Evolutionary conservation across 2,113 vertebrate species (phyloP).

Genomic region (Hepsetus odoe): DNA sequence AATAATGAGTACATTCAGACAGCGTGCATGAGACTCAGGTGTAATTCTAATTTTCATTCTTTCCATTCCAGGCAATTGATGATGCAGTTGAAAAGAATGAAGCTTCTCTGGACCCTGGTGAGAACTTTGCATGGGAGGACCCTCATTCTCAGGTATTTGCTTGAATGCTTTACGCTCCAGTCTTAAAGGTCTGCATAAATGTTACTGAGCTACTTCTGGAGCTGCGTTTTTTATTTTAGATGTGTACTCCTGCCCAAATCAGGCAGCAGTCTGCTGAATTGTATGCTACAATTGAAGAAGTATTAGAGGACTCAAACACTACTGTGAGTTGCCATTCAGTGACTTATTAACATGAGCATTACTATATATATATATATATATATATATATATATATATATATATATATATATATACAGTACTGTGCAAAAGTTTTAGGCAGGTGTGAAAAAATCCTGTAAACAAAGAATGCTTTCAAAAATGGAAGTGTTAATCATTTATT

Average conservation of each 20-base stretch:
- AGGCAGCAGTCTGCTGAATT: slow-evolving; percentile 91
- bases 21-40: neutral
- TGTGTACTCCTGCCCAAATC: slow-evolving; percentile 88
- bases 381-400: too few species aligned
- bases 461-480: too few species aligned
- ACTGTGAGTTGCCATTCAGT: slow-evolving; percentile 72
- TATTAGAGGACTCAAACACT: slow-evolving; percentile 81
- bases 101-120: slow-evolving; percentile 50
- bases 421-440: too few species aligned
- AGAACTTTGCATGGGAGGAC: slow-evolving; percentile 64
- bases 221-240: slow-evolving; percentile 72
- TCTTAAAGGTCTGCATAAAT: slow-evolving; percentile 18
- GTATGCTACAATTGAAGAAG: slow-evolving; percentile 90
- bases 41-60: slow-evolving; percentile 32
- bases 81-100: slow-evolving; percentile 82
- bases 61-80: slow-evolving; percentile 71
- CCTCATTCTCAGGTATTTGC: slow-evolving; percentile 81
- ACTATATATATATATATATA: too few species aligned
- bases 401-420: too few species aligned
- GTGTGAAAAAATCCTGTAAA: too few species aligned
- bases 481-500: too few species aligned
- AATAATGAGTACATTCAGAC: too few species aligned
- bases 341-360: neutral
- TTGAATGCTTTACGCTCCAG: neutral
- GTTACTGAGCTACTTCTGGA: slow-evolving; percentile 33